Conservation (phyloP, 2,797 vertebrate species). For the Amniataba percoides region DNA sequence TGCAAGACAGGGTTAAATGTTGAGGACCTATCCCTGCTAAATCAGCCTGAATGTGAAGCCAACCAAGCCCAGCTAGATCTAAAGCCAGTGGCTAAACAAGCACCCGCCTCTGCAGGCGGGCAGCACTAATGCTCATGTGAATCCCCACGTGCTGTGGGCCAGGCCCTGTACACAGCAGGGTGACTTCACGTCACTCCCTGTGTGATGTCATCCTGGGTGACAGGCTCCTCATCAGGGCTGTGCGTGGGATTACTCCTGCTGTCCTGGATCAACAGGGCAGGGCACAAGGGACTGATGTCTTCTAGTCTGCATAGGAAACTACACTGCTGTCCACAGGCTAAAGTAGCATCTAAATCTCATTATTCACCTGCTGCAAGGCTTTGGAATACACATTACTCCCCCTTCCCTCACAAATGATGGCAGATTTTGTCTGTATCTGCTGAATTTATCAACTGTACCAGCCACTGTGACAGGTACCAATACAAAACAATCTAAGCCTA, state of each 20-base stretch:
- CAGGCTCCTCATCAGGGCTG: conserved; percentile 66
- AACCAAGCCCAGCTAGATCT: conserved; percentile 49
- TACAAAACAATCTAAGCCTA: neutral
- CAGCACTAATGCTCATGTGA: conserved; percentile 75
- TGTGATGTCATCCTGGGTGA: conserved; percentile 77
- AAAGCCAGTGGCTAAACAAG: conserved; percentile 58
- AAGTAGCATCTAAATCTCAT: neutral
- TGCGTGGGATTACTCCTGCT: conserved; percentile 75
- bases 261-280: conserved; percentile 59
- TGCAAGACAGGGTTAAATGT: conserved; percentile 9
- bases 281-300: conserved; percentile 30
- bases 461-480: neutral
- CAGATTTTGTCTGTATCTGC: neutral
- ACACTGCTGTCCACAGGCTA: neutral
- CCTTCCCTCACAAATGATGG: neutral
- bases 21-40: conserved; percentile 23
- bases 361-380: conserved; percentile 10
- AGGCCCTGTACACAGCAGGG: conserved; percentile 57
- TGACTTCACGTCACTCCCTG: conserved; percentile 69
- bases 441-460: neutral
- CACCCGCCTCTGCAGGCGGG: conserved; percentile 49
- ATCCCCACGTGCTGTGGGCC: conserved; percentile 74
- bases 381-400: neutral
- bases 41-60: conserved; percentile 64
- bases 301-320: conserved; percentile 41